Conservation (phyloP, 2,113 vertebrate genomes). For the Thomomys bottae region DNA sequence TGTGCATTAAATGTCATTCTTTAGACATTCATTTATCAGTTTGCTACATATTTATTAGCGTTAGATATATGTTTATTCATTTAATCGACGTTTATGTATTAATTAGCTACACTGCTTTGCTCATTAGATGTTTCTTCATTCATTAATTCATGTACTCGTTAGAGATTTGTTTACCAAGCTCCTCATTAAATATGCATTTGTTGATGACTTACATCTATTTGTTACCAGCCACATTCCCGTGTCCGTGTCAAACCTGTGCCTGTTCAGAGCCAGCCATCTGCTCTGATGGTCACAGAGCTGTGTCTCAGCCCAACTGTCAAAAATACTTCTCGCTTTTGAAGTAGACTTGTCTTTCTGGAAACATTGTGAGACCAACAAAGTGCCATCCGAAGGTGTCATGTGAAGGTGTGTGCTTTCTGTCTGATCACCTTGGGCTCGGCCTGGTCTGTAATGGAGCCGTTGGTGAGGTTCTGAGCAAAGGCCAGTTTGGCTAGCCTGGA, state of each 20-base stretch:
- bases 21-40: neutral
- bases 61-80: neutral
- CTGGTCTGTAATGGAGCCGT: rapidly evolving
- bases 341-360: neutral
- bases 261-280: rapidly evolving
- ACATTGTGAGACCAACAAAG: rapidly evolving
- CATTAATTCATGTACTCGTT: neutral
- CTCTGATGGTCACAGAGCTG: rapidly evolving
- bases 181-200: neutral
- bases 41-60: neutral
- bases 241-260: neutral
- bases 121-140: neutral
- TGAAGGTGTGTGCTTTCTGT: neutral
- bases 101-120: neutral
- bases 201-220: neutral
- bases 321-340: neutral
- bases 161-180: neutral
- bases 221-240: neutral
- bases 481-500: rapidly evolving
- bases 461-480: neutral
- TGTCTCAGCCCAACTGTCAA: rapidly evolving
- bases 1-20: neutral
- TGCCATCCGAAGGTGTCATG: rapidly evolving
- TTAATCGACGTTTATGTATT: no score
- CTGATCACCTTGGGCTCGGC: rapidly evolving